A percentile compares a stretch with the other conserved stretches of the same genome.
Evolutionary conservation across 2,113 vertebrate species (phyloP).

Genomic region (Odocoileus virginianus): DNA sequence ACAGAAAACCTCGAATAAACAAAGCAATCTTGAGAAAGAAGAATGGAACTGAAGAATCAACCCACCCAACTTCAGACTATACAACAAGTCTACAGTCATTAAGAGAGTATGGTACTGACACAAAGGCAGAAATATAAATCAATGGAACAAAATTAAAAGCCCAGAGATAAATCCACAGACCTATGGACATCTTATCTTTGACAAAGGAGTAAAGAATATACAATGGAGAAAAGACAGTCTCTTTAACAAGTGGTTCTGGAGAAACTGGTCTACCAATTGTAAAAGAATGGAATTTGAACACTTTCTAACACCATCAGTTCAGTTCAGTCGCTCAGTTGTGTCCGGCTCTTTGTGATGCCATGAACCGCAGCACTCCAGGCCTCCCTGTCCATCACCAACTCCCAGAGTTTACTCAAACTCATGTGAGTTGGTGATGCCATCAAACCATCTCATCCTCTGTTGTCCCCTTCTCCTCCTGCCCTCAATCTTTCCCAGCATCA

Average conservation of each 20-base stretch:
- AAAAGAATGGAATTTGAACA: neutral
- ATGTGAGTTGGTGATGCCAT: too few relatives aligned
- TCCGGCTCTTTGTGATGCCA: too few relatives aligned
- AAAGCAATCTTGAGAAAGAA: neutral
- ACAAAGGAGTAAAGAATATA: neutral
- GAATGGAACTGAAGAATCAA: neutral
- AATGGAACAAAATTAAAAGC: neutral
- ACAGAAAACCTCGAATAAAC: neutral
- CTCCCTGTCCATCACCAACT: too few relatives aligned
- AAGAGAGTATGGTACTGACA: neutral
- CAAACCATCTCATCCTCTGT: too few relatives aligned
- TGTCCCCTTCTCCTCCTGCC: too few relatives aligned
- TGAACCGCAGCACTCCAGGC: too few relatives aligned
- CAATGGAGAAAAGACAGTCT: neutral
- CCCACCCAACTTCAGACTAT: fast-evolving
- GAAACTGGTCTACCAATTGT: neutral
- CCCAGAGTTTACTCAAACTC: too few relatives aligned
- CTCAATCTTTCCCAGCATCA: too few relatives aligned
- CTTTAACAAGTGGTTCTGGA: neutral
- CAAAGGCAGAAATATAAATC: neutral
- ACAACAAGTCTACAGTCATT: neutral
- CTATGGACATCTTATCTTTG: neutral
- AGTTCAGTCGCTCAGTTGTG: too few relatives aligned
- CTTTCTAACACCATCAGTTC: neutral
- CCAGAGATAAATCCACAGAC: neutral